These are phyloP conservation scores for Entosphenus tridentatus DNA, from an alignment of 2,113 vertebrate species.

Conservation along the genomic window DNA sequence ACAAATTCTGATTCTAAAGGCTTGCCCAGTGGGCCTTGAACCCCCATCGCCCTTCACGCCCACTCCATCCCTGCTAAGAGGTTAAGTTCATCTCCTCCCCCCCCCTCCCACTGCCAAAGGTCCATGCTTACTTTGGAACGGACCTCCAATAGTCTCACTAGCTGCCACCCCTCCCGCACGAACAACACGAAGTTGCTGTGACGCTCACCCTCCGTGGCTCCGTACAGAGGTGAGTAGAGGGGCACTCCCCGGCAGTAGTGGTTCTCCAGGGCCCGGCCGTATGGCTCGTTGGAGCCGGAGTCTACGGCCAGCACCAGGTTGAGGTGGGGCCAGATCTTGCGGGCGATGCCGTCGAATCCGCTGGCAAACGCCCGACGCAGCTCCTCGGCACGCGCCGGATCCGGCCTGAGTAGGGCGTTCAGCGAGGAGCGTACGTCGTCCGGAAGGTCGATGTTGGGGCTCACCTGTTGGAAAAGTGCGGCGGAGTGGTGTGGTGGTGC, in stretches of 20 bases:
- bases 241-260: constrained; percentile 39
- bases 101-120: no score
- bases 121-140: no score
- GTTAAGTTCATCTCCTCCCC: background rate
- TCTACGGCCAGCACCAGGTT: constrained; percentile 43
- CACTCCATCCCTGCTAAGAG: background rate
- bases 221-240: constrained; percentile 59
- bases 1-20: background rate
- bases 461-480: constrained; percentile 13
- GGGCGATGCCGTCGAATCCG: constrained; percentile 38
- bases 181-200: no score
- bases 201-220: constrained; percentile 37
- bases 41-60: background rate
- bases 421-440: constrained; percentile 17
- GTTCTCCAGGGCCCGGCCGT: constrained; percentile 27
- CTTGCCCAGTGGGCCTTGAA: background rate
- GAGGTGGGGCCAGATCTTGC: constrained; percentile 47
- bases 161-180: no score
- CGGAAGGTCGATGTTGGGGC: constrained; percentile 20
- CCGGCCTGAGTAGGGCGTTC: constrained; percentile 22
- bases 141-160: no score
- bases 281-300: constrained; percentile 32
- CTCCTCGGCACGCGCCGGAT: constrained; percentile 25
- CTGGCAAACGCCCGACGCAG: constrained; percentile 24
- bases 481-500: no score